Evolutionary conservation across 2,797 vertebrate species (phyloP), one percentile per base, ranked within the genome.

Genomic region (Sitta carolinensis): DNA sequence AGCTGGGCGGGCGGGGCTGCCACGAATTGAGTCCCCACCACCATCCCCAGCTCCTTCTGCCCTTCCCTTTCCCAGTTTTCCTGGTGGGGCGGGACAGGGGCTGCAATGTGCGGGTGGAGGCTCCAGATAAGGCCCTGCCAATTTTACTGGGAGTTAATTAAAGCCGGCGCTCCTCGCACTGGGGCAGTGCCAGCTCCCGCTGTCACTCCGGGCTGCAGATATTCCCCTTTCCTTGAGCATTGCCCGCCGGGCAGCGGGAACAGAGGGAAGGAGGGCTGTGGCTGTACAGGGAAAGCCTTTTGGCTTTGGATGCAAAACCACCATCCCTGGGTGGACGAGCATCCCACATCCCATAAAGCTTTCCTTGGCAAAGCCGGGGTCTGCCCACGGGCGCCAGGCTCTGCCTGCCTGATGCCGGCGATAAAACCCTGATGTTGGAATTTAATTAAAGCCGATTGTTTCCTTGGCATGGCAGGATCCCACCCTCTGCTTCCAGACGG

Each of bases 111-210:
- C 57, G 57, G 55, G 64, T 72, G 75, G 16, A 20, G 12, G 23
- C 45, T 77, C 21, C 11, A 66, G 87, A 95, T 73, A 95, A 96
- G 57, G 21, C 62, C 16, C 21, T 93, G 95, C 95, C 90, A 92
- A 67, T 95, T 95, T 81, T 66, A 32, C 85, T 82, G 19, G 36
- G 89, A 95, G 77, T 96, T 96, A 97, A 97, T 97, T 95, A 97
- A 96, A 97, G 76, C 64, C 10, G 1, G 30, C 79, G 64, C 81
- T 94, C 88, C 81, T 42, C 64, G 10, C 7, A 7, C 58, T 77
- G 84, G 77, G 84, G 77, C 22, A 29, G 45, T 25, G 83, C 92
- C 90, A 95, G 66, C 77, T 80, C 90, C 92, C 3, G 11, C 89
- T 91, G 66, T 45, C 38, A 40, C 18, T 79, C 43, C 84, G 63